Evolutionary conservation across 2,113 vertebrate genomes (phyloP).

Genomic region (Oncorhynchus kisutch): DNA sequence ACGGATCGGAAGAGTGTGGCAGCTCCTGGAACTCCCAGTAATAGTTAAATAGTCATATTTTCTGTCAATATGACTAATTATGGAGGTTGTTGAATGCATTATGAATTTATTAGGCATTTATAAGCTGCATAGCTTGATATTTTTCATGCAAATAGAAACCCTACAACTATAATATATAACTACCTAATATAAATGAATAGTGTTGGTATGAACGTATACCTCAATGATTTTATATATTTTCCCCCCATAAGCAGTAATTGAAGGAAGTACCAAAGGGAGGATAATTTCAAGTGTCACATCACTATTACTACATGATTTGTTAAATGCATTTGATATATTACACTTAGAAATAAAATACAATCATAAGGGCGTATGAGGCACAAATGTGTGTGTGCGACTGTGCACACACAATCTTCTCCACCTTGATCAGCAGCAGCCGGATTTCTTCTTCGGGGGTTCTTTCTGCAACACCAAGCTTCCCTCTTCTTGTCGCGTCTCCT

Average conservation of each 20-base stretch:
- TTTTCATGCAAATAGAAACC: not conserved
- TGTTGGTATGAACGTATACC: too few species aligned
- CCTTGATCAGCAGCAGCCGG: constrained; percentile 78
- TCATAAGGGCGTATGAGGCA: not conserved
- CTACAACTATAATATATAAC: too few species aligned
- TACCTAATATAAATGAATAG: too few species aligned
- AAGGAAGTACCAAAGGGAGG: too few species aligned
- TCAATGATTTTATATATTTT: too few species aligned
- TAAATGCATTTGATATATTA: not conserved
- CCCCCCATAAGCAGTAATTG: too few species aligned
- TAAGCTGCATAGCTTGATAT: not conserved
- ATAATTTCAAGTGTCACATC: too few species aligned
- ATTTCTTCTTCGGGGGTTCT: constrained; percentile 60
- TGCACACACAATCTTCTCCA: too few species aligned
- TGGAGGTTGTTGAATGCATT: not conserved
- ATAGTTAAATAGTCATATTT: not conserved
- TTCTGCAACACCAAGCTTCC: constrained; percentile 58
- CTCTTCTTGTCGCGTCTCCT: constrained; percentile 35
- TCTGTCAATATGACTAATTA: not conserved
- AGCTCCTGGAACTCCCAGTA: too few species aligned
- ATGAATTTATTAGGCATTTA: not conserved
- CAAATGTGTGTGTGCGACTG: not conserved
- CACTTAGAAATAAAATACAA: not conserved
- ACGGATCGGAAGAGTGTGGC: too few species aligned
- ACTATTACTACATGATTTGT: too few species aligned